Evolutionary conservation across 2,797 vertebrate species (phyloP).

Genomic region (Octomys mimax): DNA sequence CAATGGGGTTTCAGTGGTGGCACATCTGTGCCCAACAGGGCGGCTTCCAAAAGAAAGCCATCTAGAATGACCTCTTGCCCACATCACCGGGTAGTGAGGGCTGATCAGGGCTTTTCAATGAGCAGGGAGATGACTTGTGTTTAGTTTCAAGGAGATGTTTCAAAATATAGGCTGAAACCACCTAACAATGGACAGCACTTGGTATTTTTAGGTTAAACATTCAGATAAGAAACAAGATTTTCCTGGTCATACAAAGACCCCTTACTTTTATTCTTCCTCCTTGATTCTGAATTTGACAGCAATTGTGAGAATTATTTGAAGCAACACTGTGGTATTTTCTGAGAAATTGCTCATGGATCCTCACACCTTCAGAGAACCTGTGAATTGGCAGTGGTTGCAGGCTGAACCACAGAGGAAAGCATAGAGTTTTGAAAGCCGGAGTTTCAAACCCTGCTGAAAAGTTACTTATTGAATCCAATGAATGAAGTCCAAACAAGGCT

Average conservation of each 20-base stretch:
- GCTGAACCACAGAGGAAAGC: background rate
- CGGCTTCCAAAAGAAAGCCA: background rate
- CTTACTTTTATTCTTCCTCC: slow-evolving; percentile 40
- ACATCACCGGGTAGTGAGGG: background rate
- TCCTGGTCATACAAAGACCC: background rate
- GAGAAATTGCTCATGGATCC: slow-evolving; percentile 60
- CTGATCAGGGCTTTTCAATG: background rate
- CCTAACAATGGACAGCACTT: background rate
- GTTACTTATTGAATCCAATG: background rate
- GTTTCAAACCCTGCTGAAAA: slow-evolving; percentile 45
- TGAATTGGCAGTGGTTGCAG: slow-evolving; percentile 48
- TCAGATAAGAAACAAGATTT: slow-evolving; percentile 52
- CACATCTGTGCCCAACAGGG: background rate
- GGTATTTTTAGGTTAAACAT: slow-evolving; percentile 51
- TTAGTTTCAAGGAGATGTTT: slow-evolving; percentile 22
- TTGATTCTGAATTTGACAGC: slow-evolving; percentile 57
- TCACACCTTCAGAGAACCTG: slow-evolving; percentile 69
- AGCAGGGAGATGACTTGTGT: background rate
- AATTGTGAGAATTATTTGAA: slow-evolving; percentile 64
- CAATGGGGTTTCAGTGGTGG: background rate
- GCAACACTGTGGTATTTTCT: slow-evolving; percentile 62
- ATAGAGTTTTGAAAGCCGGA: background rate
- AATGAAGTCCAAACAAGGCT: background rate
- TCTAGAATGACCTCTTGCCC: no score
- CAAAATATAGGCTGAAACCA: background rate